Percentiles rank a stretch among this genome's conserved stretches.
These are phyloP conservation scores for Artibeus jamaicensis DNA, from an alignment of 2,797 vertebrate genomes.

Conservation along the genomic window DNA sequence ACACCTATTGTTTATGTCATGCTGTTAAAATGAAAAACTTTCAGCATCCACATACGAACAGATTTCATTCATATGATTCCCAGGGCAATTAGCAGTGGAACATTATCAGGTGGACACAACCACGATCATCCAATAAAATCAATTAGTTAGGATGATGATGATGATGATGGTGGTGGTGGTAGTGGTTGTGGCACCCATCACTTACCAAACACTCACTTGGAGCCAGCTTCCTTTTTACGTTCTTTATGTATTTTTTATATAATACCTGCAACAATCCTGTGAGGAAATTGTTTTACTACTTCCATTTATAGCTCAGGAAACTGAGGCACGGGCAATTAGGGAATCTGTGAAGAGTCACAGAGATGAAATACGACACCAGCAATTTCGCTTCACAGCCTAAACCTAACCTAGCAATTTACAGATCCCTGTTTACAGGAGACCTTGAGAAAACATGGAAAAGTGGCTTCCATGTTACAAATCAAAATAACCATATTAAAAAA, in stretches of 20 bases:
- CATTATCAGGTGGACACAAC: neutral
- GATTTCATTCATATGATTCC: neutral
- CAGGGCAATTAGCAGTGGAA: neutral
- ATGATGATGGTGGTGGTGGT: neutral
- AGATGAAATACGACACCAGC: neutral
- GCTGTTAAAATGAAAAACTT: slow-evolving; percentile 28
- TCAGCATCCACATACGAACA: neutral
- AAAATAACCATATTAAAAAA: neutral
- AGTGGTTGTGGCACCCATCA: neutral
- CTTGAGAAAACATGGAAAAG: neutral
- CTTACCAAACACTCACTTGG: neutral
- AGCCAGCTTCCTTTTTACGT: neutral
- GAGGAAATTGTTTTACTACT: neutral
- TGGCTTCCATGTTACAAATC: neutral
- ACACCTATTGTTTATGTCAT: neutral
- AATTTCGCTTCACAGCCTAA: neutral
- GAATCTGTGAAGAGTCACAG: neutral
- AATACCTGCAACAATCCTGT: neutral
- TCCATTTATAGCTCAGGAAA: neutral
- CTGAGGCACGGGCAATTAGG: neutral
- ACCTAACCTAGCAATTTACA: neutral
- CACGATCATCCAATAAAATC: neutral
- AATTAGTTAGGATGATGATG: neutral
- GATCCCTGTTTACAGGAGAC: neutral
- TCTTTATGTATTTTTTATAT: neutral